phyloP scores from a whole-genome alignment of 2,797 vertebrate species.

The Dallia pectoralis region DNA sequence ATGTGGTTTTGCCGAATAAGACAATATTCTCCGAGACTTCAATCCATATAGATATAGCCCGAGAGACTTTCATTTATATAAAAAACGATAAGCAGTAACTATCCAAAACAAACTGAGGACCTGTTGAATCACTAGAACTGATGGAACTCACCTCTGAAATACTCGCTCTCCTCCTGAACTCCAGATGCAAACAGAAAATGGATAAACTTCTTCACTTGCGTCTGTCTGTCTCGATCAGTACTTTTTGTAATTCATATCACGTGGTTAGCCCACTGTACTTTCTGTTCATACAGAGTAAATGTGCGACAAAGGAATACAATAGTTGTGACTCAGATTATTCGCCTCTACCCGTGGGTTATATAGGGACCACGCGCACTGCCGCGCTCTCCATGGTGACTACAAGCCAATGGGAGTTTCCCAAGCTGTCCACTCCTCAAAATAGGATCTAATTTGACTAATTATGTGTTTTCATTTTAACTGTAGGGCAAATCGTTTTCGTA shows the following conservation, averaged over 20 bases:
- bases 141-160: conserved; percentile 3
- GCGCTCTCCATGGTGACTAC: background rate
- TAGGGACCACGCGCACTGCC: background rate
- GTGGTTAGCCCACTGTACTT: background rate
- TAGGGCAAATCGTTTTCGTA: background rate
- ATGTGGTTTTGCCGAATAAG: too few relatives aligned
- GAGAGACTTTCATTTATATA: background rate
- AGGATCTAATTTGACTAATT: background rate
- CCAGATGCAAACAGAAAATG: background rate
- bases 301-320: background rate
- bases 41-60: background rate
- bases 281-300: background rate
- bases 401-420: background rate
- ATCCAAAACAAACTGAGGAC: background rate
- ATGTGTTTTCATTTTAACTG: background rate
- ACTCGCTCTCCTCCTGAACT: background rate
- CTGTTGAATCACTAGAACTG: conserved; percentile 2
- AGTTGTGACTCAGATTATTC: background rate
- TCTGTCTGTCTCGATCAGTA: background rate
- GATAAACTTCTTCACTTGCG: background rate
- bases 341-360: background rate
- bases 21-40: too few relatives aligned
- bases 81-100: background rate
- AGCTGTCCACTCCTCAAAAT: conserved; percentile 7
- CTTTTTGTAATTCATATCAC: conserved; percentile 4